A percentile compares a stretch with the other conserved stretches of the same genome.
Evolutionary conservation across 2,113 vertebrate genomes (phyloP).

Genomic region (Syngnathus typhle): DNA sequence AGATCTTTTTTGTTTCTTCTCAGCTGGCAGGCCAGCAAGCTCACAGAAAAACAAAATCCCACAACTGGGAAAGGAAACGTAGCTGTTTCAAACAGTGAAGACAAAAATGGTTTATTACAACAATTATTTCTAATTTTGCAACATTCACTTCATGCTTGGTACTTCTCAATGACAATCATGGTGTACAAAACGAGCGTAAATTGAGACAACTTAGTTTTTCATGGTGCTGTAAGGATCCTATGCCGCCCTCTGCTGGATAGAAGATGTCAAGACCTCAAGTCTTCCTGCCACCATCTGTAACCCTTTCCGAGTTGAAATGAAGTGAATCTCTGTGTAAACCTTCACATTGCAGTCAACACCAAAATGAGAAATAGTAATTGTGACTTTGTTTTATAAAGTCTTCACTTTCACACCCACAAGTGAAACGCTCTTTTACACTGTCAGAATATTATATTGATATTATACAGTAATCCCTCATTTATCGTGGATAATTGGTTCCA

Average conservation of each 20-base stretch:
- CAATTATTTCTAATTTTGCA: background rate
- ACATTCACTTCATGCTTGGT: background rate
- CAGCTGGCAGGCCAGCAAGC: background rate
- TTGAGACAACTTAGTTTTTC: background rate
- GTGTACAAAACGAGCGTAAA: background rate
- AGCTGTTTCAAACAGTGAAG: background rate
- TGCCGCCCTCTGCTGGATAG: background rate
- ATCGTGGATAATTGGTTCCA: no score
- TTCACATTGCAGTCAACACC: background rate
- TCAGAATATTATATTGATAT: no score
- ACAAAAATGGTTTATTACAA: background rate
- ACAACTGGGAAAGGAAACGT: background rate
- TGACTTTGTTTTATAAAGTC: background rate
- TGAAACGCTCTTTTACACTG: no score
- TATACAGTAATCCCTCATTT: no score
- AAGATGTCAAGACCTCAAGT: background rate
- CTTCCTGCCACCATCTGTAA: no score
- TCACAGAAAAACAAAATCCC: background rate
- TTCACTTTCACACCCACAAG: background rate
- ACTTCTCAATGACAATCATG: background rate
- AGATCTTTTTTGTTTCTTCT: background rate
- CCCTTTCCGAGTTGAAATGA: no score
- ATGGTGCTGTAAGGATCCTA: background rate
- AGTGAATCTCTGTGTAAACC: no score
- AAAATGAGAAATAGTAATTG: background rate